Evolutionary conservation across 2,797 vertebrate species (phyloP), one percentile per base, ranked within the genome.

Genomic region (Sus cebifrons): DNA sequence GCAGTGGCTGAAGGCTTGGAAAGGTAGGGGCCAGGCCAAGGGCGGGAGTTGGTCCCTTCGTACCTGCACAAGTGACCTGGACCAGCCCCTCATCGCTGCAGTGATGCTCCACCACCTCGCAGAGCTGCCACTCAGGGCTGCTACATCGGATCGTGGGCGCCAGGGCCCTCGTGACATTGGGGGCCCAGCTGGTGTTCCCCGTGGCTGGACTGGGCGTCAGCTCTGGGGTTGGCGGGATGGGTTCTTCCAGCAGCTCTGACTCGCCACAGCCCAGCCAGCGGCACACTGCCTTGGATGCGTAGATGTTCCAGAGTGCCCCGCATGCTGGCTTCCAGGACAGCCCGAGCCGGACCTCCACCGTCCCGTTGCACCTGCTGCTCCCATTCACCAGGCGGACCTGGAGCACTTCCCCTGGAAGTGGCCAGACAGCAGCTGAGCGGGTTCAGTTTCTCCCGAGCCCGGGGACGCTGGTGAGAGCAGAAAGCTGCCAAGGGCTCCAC

Each of bases 61-160:
- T 92, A 98, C 98, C 98, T 95, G 89, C 23, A 15, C 98, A 98
- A 96, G 73, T 91, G 89, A 98, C 49, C 32, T 3, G 25, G 25
- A 62, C 91, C 0, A 13, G 78, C n/a, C 1, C 36, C 29, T 2
- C 0, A 0, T 62, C 52, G 1, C 23, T 12, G 62, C 97, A 97
- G 1, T 0, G 0, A 0, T 29, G 5, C 3, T 75, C 6, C 23
- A 1, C 16, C 74, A 94, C 73, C 15, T 60, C 0, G 54, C 98
- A 98, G 6, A 49, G 64, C 23, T 1, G n/a, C 97, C 95, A 96
- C 0, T 58, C 21, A 0, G 20, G 0, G 10, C 36, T 7, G 0
- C 3, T 6, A 87, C 98, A 98, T 74, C 1, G 18, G 52, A 98
- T 0, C 0, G 40, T 5, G 1, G 91, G 93, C 2, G 29, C 89